Conservation (phyloP, 2,888 invertebrate species). For the Chrysomela aeneicollis region DNA sequence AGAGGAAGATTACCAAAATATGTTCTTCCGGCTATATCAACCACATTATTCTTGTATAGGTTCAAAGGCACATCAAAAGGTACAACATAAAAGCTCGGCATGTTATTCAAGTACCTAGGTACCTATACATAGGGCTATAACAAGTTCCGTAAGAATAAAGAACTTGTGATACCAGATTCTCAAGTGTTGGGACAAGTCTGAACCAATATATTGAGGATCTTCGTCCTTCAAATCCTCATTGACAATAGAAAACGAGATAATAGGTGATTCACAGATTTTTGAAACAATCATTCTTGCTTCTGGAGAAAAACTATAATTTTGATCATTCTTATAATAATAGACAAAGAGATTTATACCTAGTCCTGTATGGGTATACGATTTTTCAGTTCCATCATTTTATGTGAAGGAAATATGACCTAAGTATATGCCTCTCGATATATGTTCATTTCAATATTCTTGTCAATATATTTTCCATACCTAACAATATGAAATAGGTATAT, state of each 20-base stretch:
- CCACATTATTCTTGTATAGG: neutral
- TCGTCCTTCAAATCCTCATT: conserved; percentile 5
- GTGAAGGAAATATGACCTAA: too few species aligned
- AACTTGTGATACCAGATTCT: neutral
- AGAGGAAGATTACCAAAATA: neutral
- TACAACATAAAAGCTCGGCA: neutral
- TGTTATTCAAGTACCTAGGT: neutral
- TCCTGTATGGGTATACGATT: too few species aligned
- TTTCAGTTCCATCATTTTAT: too few species aligned
- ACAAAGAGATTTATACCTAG: too few species aligned
- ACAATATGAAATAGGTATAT: too few species aligned
- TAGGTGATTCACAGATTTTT: neutral
- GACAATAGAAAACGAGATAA: conserved; percentile 9
- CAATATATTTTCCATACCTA: too few species aligned
- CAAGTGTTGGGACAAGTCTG: neutral
- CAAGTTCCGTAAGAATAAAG: neutral
- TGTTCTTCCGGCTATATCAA: neutral
- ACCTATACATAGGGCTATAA: neutral
- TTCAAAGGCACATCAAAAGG: neutral
- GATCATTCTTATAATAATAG: neutral
- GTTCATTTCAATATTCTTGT: too few species aligned
- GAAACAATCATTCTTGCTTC: neutral
- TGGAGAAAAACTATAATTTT: neutral
- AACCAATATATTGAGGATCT: neutral
- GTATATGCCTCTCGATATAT: too few species aligned